Evolutionary conservation across 1,140 invertebrate species (phyloP).

Genomic region (Acyrthosiphon pisum): DNA sequence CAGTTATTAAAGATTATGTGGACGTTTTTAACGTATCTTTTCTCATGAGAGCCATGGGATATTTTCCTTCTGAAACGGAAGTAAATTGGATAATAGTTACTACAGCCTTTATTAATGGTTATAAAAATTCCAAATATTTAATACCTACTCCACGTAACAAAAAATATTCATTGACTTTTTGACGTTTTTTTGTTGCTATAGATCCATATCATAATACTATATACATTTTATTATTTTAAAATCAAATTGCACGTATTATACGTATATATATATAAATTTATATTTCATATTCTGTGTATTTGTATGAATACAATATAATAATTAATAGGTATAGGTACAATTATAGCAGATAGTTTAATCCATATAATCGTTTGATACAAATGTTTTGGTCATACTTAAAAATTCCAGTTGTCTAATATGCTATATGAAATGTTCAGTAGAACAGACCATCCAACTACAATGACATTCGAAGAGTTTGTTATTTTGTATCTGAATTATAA

Average conservation of each 20-base stretch:
- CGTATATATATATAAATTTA: too few species aligned
- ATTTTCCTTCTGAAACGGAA: slow-evolving; percentile 39
- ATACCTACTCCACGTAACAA: neutral
- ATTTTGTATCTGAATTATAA: slow-evolving; percentile 38
- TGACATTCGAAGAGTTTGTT: slow-evolving; percentile 31
- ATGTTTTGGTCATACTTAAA: neutral
- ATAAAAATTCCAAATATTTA: neutral
- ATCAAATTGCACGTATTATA: too few species aligned
- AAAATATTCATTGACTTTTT: too few species aligned
- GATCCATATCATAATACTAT: neutral
- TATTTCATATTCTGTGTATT: too few species aligned
- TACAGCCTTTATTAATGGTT: neutral
- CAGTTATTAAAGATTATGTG: neutral
- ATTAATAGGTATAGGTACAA: neutral
- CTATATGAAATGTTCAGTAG: neutral
- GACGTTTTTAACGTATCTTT: neutral
- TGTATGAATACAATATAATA: neutral
- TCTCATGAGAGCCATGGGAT: slow-evolving; percentile 38
- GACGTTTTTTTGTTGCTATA: too few species aligned
- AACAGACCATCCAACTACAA: neutral
- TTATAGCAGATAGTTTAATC: neutral
- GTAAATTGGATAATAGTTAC: neutral
- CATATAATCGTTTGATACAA: neutral
- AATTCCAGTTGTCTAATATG: slow-evolving; percentile 30
- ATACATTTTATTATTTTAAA: too few species aligned